Base-by-base conservation (phyloP, 1,140 invertebrate genomes). In the Orius insidiosus region DNA sequence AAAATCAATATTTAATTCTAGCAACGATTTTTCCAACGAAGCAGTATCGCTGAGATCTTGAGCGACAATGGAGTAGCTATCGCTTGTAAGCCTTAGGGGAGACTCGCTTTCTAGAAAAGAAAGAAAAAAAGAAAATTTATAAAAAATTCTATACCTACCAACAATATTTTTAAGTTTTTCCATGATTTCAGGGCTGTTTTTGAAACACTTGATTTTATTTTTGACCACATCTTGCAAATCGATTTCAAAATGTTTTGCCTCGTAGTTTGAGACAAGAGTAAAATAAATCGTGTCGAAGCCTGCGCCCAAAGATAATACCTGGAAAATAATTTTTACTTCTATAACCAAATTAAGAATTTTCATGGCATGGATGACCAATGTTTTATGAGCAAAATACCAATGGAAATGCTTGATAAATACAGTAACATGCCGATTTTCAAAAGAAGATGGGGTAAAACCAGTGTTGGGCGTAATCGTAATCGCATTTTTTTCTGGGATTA, bases 271-370 rank as follows among this genome's bases (percentile, higher is more conserved):
- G 55, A 78, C 77, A 6, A 98, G 67, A 47, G 81, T 70, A 87
- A 93, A 98, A 63, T 83, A 98, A 13, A 94, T 69, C 4, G 95
- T 98, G 64, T 98, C 95, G 66, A 86, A 98, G 2, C 95, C 95
- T 58, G 85, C 85, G 36, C 95, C 95, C 42, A 98, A 66, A 61
- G 92, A 97, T 10, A 98, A 77, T 42, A 98, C 85, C 68, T 98
- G 92, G 54, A 85, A 82, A 48, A 18, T 3, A 45, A 85, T 77
- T 35, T 75, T 76, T 50, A 76, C 73, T 24, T 76, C 77, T 56
- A n/a, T n/a, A n/a, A n/a, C n/a, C n/a, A n/a, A n/a, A n/a, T n/a
- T n/a, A n/a, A n/a, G n/a, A n/a, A n/a, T n/a, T n/a, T n/a, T n/a
- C n/a, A n/a, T n/a, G n/a, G n/a, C n/a, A n/a, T n/a, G n/a, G n/a